Conservation (phyloP, 2,113 vertebrate species). For the Antennarius striatus region DNA sequence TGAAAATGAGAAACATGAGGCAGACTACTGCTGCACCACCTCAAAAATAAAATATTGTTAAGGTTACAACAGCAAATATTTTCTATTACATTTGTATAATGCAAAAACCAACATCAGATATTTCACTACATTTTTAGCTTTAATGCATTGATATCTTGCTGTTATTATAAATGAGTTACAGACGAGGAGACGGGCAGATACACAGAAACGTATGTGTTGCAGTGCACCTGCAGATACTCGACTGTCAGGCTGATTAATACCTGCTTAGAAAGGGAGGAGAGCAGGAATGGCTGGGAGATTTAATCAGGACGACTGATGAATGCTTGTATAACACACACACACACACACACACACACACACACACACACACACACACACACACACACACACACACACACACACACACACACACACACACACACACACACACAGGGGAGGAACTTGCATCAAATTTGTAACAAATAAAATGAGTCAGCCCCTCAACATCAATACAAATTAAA, state of each 20-base stretch:
- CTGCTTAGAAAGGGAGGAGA: constrained; percentile 44
- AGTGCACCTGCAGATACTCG: constrained; percentile 35
- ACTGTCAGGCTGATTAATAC: constrained; percentile 63
- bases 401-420: constrained; percentile 10
- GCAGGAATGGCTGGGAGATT: constrained; percentile 57
- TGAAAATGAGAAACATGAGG: too few relatives aligned
- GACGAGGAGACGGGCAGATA: background rate
- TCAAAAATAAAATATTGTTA: too few relatives aligned
- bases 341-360: constrained; percentile 24
- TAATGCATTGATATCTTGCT: background rate
- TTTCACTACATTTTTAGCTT: background rate
- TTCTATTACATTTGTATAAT: too few relatives aligned
- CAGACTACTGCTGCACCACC: too few relatives aligned
- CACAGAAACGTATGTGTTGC: constrained; percentile 15
- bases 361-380: constrained; percentile 8
- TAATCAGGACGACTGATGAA: constrained; percentile 67
- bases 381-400: constrained; percentile 33
- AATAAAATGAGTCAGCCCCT: constrained; percentile 17
- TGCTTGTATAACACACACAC: constrained; percentile 40
- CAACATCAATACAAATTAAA: constrained; percentile 31
- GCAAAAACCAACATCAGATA: background rate
- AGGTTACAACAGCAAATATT: too few relatives aligned
- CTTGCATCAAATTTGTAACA: constrained; percentile 41
- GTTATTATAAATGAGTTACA: background rate
- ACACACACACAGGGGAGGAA: background rate